phyloP scores from a whole-genome alignment of 2,888 invertebrate genomes.

The Shargacucullia verbasci region DNA sequence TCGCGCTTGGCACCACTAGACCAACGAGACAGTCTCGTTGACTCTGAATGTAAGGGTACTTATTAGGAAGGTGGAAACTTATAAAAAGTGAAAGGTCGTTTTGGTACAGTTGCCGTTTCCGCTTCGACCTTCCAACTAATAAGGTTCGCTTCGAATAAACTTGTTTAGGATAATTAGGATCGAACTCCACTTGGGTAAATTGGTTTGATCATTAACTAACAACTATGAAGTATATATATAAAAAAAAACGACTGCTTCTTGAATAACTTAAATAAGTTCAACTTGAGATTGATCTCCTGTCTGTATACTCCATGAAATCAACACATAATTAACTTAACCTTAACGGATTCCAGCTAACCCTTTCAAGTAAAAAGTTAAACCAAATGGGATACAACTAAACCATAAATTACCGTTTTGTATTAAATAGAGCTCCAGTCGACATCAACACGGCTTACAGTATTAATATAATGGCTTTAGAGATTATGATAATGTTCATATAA shows the following conservation, averaged over 20 bases:
- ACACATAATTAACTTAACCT: conserved; percentile 24
- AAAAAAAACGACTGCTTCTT: too few relatives aligned
- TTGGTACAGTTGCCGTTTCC: too few relatives aligned
- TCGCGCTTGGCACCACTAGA: too few relatives aligned
- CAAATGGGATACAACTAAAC: conserved; percentile 25
- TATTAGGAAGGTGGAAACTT: too few relatives aligned
- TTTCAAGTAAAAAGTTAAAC: conserved; percentile 19
- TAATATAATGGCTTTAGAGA: conserved; percentile 43
- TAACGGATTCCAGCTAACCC: conserved; percentile 14
- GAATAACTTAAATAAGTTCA: too few relatives aligned
- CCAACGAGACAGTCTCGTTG: too few relatives aligned
- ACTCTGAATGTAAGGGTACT: too few relatives aligned
- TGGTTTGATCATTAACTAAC: conserved; percentile 11
- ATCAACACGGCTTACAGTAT: conserved; percentile 46
- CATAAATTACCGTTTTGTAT: conserved; percentile 29
- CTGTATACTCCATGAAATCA: conserved; percentile 18
- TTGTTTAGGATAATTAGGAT: conserved; percentile 12
- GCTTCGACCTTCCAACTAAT: too few relatives aligned
- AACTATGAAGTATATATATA: too few relatives aligned
- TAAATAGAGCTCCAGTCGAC: conserved; percentile 24
- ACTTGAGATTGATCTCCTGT: too few relatives aligned
- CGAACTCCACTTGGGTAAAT: conserved; percentile 12
- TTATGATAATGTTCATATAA: conserved; percentile 53
- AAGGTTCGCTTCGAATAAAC: conserved; percentile 6
- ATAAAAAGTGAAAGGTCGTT: too few relatives aligned